phyloP scores from a whole-genome alignment of 2,113 vertebrate species.

The Cheirogaleus medius region DNA sequence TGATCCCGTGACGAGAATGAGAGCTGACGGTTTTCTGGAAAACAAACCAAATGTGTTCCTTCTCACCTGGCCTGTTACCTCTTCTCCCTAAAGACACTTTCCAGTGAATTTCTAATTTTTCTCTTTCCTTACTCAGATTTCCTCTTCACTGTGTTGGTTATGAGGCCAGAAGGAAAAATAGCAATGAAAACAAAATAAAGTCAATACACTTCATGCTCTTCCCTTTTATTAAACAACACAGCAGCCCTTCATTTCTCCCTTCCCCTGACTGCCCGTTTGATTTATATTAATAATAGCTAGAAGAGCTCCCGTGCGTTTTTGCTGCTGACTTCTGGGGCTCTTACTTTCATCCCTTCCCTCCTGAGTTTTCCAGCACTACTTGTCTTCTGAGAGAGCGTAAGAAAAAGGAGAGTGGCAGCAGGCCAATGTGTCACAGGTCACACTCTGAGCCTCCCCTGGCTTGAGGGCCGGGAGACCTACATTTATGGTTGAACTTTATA shows the following conservation, averaged over 20 bases:
- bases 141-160: background rate
- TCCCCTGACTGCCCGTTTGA: background rate
- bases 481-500: background rate
- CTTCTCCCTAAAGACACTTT: background rate
- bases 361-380: background rate
- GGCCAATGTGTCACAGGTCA: background rate
- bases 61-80: background rate
- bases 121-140: background rate
- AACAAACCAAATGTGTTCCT: background rate
- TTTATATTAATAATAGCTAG: background rate
- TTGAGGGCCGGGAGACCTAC: background rate
- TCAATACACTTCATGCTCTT: background rate
- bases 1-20: background rate
- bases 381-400: background rate
- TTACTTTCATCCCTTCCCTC: background rate
- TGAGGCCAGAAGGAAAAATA: background rate
- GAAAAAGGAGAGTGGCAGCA: background rate
- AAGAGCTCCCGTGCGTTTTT: background rate
- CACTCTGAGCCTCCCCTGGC: background rate
- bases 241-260: background rate
- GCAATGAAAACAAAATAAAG: background rate
- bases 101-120: background rate
- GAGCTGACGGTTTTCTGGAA: constrained; percentile 4
- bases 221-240: background rate
- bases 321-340: background rate